phyloP scores from a whole-genome alignment of 2,797 vertebrate species.

The Galagoides demidoff region DNA sequence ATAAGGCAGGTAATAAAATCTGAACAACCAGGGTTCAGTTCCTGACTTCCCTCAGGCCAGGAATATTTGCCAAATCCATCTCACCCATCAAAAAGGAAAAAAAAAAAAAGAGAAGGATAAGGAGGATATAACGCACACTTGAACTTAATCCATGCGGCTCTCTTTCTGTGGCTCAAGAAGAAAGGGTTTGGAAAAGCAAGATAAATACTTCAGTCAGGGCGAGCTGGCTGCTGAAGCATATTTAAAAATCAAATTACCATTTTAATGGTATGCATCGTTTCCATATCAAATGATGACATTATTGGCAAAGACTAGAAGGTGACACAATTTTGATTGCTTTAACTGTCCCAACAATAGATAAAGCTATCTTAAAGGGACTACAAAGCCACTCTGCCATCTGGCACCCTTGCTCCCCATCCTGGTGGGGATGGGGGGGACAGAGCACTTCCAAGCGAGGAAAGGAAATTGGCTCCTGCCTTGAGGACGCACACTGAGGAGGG shows the following conservation, averaged over 20 bases:
- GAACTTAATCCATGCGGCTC: constrained; percentile 25
- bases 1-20: neutral
- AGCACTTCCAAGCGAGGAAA: constrained; percentile 34
- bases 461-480: neutral
- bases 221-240: constrained; percentile 77
- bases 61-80: neutral
- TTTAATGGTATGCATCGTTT: constrained; percentile 80
- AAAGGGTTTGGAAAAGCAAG: constrained; percentile 80
- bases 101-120: neutral
- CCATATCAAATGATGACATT: constrained; percentile 83
- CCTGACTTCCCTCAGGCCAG: neutral
- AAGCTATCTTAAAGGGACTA: constrained; percentile 47
- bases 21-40: neutral
- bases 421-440: neutral
- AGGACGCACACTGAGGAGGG: neutral
- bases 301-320: constrained; percentile 82
- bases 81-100: neutral
- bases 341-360: constrained; percentile 66
- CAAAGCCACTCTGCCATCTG: constrained; percentile 61
- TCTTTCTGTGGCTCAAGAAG: constrained; percentile 63
- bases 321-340: constrained; percentile 72
- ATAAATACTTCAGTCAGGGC: constrained; percentile 82
- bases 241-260: constrained; percentile 85
- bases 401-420: neutral
- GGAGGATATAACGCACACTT: neutral